Evolutionary conservation across 2,888 invertebrate genomes (phyloP), one percentile per base, ranked within the genome.

Genomic region (Ennomos erosarius): DNA sequence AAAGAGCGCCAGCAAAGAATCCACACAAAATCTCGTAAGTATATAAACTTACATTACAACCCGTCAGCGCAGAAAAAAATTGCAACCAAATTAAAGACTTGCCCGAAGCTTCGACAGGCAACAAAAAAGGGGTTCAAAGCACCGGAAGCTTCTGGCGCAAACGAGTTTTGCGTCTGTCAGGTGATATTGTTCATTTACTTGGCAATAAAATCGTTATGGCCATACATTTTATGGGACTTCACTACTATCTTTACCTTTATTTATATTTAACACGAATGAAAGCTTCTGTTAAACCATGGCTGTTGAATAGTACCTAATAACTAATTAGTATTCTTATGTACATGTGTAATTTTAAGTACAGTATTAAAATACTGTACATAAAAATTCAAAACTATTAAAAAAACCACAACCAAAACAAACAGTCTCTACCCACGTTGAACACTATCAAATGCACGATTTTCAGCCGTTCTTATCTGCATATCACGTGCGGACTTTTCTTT

Each of bases 401-500:
- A 37, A 57, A 46, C 12, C 46, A 57, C 64, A 50, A 59, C 58
- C 60, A 66, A 68, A 67, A 57, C 67, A 68, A 70, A 66, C 65
- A 65, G 57, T 58, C 57, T 46, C 55, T 34, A 48, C 59, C 38
- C 46, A 58, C 45, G 44, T 51, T 43, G 47, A 51, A 11, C 62
- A 52, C 47, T 61, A 62, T 62, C 63, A 58, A 71, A 63, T 75
- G 77, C 74, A 74, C 71, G 71, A 76, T 81, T 79, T 83, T 80
- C 68, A 75, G 73, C 61, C 65, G 62, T 60, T 71, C 77, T 82
- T 82, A 81, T 89, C 88, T 84, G 49, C 63, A 70, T 79, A 85
- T 91, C 88, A 90, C 85, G 88, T 87, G 88, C 79, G 71, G 76
- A 82, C 80, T 87, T 89, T 90, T 90, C 87, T 86, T 84, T 82